Evolutionary conservation across 2,888 invertebrate genomes (phyloP).

Genomic region (Volucella inflata): DNA sequence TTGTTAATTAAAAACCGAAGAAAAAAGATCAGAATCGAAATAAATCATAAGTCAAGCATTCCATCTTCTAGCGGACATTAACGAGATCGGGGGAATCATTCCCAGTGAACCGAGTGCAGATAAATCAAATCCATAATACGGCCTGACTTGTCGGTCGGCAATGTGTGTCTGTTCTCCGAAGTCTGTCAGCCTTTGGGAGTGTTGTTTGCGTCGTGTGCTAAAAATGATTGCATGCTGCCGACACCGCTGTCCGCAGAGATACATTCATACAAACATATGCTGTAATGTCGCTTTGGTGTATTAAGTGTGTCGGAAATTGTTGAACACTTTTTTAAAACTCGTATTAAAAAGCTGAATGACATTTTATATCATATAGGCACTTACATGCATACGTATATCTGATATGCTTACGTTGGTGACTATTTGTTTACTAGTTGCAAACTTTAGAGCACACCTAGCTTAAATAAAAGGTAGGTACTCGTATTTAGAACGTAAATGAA

Average conservation of each 20-base stretch:
- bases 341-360: conserved; percentile 34
- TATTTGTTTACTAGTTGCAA: too few species aligned
- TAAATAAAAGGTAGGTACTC: too few species aligned
- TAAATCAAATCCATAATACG: conserved; percentile 68
- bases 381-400: too few species aligned
- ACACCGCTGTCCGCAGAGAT: conserved; percentile 33
- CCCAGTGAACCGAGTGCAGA: conserved; percentile 52
- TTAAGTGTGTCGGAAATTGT: conserved; percentile 31
- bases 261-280: conserved; percentile 46
- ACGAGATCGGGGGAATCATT: conserved; percentile 52
- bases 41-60: conserved; percentile 62
- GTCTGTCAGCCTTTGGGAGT: conserved; percentile 66
- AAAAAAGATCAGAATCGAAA: conserved; percentile 30
- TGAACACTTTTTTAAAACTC: conserved; percentile 8
- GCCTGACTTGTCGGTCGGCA: conserved; percentile 41
- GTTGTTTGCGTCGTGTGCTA: conserved; percentile 65
- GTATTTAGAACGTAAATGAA: too few species aligned
- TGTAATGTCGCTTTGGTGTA: not conserved
- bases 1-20: conserved; percentile 60
- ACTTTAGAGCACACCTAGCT: too few species aligned
- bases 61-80: conserved; percentile 28
- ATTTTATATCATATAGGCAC: too few species aligned
- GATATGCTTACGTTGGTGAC: too few species aligned
- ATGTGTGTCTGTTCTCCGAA: conserved; percentile 30
- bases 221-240: conserved; percentile 70